Evolutionary conservation across 2,888 invertebrate species (phyloP), one percentile per base, ranked within the genome.

Genomic region (Candidula unifasciata): DNA sequence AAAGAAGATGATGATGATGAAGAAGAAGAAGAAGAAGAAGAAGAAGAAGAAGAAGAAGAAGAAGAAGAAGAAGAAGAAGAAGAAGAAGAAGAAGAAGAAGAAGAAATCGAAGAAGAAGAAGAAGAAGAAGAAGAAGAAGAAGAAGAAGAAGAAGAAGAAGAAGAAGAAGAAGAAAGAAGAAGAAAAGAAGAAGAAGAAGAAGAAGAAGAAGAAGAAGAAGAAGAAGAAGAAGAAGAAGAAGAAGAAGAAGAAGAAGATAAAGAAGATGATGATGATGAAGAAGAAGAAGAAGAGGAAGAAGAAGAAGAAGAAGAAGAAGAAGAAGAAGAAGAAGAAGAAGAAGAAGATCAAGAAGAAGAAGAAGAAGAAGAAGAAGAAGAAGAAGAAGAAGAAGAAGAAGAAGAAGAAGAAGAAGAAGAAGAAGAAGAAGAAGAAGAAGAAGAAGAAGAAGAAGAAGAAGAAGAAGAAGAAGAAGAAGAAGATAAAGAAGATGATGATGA

Each of bases 401-500:
- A 79, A 44, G n/a, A 64, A 35, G 24, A 64, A 44, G n/a, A 64
- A 35, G 30, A 44, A 44, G 44, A 44, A 44, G 44, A 44, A 44
- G 44, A 44, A 60, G 64, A 74, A 57, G 13, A 54, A 52, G 54
- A 16, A 18, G 33, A 68, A 77, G 83, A 83, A 33, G 44, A 27
- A 82, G 52, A 64, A 64, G 27, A 60, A 76, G 76, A 82, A 64
- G 57, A 30, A 82, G 66, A 44, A 35, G 52, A 54, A 57, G 54
- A 71, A 27, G 33, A 18, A 81, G 73, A 71, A 30, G 33, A 54
- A 54, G 24, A 52, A 44, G 52, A 35, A 30, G 27, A 69, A 27
- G 27, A 69, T 8, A 0, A 69, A 21, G 44, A 30, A 52, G 0
- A 44, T n/a, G 44, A 52, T 24, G 1, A 57, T n/a, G 44, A 52